phyloP scores from a whole-genome alignment of 2,113 vertebrate species.

The Sarotherodon lohbergeri region DNA sequence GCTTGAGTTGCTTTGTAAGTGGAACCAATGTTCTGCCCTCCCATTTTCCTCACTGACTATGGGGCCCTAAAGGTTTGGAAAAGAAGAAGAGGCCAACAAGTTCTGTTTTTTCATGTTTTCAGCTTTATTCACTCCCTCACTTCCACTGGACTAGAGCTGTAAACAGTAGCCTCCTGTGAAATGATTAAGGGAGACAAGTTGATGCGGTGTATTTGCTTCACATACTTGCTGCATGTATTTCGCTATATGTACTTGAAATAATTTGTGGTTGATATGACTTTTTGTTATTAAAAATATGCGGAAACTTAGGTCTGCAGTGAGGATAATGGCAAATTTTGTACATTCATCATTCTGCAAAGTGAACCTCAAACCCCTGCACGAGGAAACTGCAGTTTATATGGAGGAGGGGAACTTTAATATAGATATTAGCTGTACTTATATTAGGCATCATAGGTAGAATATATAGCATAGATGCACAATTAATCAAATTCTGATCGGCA shows the following conservation, averaged over 20 bases:
- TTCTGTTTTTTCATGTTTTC: not conserved
- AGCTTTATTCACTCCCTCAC: not conserved
- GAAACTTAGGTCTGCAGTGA: not conserved
- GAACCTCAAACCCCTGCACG: not conserved
- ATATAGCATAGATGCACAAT: not conserved
- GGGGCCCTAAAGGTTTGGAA: not conserved
- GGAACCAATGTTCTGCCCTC: not conserved
- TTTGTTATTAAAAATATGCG: not conserved
- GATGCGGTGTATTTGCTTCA: not conserved
- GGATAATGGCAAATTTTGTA: not conserved
- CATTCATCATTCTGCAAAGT: not conserved
- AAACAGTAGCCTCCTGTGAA: not conserved
- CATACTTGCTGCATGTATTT: not conserved
- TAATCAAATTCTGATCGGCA: not conserved
- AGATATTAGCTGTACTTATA: not conserved
- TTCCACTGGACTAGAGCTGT: not conserved
- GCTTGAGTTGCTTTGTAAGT: constrained; percentile 49
- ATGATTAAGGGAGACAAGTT: not conserved
- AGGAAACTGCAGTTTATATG: not conserved
- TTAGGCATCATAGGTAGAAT: not conserved
- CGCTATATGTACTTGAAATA: not conserved
- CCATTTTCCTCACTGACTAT: not conserved
- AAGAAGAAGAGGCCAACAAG: not conserved
- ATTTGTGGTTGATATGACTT: not conserved
- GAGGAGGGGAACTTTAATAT: not conserved